Evolutionary conservation across 2,888 invertebrate species (phyloP).

Genomic region (Caradrina clavipalpis): DNA sequence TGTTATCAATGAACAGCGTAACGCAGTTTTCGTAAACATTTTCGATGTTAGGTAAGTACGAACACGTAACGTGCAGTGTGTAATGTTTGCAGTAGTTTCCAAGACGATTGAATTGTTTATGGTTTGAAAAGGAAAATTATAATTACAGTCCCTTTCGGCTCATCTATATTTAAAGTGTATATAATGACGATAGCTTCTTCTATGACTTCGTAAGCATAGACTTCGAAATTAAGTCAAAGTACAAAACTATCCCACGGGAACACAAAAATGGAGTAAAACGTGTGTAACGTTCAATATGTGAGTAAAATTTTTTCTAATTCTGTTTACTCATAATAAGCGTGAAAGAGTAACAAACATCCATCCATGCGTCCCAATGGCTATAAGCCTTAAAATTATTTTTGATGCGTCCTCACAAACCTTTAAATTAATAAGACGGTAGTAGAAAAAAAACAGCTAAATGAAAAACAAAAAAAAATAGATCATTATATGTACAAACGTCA

Average conservation of each 20-base stretch:
- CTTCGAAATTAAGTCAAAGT: no score
- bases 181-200: no score
- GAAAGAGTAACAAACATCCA: no score
- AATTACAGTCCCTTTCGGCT: neutral
- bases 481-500: slow-evolving; percentile 27
- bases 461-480: slow-evolving; percentile 18
- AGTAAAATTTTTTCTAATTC: no score
- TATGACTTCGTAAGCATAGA: no score
- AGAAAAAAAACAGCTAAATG: slow-evolving; percentile 4
- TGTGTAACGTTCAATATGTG: no score
- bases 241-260: no score
- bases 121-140: neutral
- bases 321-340: no score
- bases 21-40: slow-evolving; percentile 70
- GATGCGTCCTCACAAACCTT: no score
- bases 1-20: slow-evolving; percentile 64
- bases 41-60: slow-evolving; percentile 63
- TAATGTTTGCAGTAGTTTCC: slow-evolving; percentile 34
- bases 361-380: no score
- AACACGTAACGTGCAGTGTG: slow-evolving; percentile 57
- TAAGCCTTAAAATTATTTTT: no score
- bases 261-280: no score
- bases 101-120: slow-evolving; percentile 8
- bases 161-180: neutral
- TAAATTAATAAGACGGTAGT: neutral